These are phyloP conservation scores for Peribatodes rhomboidaria DNA, from an alignment of 2,888 invertebrate species.

Conservation along the genomic window DNA sequence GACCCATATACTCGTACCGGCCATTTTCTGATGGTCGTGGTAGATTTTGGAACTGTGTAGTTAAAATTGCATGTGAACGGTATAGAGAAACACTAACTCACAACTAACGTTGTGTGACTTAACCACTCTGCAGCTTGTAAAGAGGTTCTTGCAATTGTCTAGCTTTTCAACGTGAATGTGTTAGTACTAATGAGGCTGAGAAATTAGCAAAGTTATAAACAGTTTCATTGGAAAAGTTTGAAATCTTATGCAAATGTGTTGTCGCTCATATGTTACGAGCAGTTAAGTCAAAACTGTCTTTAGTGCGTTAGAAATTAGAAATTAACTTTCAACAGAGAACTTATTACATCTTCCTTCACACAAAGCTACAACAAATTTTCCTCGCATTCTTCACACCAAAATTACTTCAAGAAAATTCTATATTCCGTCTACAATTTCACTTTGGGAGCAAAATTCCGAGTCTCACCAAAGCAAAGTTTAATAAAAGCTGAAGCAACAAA, in stretches of 20 bases:
- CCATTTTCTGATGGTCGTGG: slow-evolving; percentile 17
- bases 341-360: neutral
- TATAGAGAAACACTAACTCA: neutral
- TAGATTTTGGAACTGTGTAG: slow-evolving; percentile 9
- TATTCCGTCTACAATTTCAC: slow-evolving; percentile 14
- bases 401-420: slow-evolving; percentile 13
- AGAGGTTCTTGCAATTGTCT: neutral
- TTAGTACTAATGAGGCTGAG: neutral
- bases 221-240: neutral
- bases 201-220: slow-evolving; percentile 7
- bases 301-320: neutral
- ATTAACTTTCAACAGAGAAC: neutral
- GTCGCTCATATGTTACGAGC: neutral
- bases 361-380: neutral
- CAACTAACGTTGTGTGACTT: neutral
- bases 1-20: slow-evolving; percentile 32
- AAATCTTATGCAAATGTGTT: neutral
- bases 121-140: neutral
- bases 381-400: slow-evolving; percentile 1
- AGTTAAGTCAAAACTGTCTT: neutral
- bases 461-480: slow-evolving; percentile 28
- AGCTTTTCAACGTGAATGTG: neutral
- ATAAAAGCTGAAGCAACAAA: slow-evolving; percentile 34
- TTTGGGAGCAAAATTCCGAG: slow-evolving; percentile 16
- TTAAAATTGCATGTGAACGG: neutral